Conservation (phyloP, 2,888 invertebrate species). For the Tiliacea aurago region DNA sequence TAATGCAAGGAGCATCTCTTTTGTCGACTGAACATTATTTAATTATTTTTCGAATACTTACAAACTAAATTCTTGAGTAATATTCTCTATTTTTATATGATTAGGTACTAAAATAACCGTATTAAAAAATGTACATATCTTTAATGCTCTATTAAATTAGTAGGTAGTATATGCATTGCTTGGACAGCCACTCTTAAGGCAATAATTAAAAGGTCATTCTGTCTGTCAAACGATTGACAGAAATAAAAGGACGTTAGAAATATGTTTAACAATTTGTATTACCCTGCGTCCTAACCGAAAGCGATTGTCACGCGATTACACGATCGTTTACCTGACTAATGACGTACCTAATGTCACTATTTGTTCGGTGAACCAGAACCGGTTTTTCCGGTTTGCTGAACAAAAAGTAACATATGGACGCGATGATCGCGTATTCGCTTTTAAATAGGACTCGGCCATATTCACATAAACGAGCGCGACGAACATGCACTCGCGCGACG, state of each 20-base stretch:
- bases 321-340: background rate
- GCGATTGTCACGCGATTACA: background rate
- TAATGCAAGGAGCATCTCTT: background rate
- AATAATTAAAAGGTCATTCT: conserved; percentile 15
- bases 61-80: conserved; percentile 25
- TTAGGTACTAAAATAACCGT: conserved; percentile 22
- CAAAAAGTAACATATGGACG: too few species aligned
- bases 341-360: too few species aligned
- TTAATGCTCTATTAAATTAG: conserved; percentile 18
- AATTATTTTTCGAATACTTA: conserved; percentile 28
- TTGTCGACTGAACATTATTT: conserved; percentile 13
- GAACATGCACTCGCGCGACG: background rate
- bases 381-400: too few species aligned
- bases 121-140: conserved; percentile 42
- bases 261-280: background rate
- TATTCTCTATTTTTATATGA: conserved; percentile 36
- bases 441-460: too few species aligned
- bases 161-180: background rate
- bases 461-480: too few species aligned
- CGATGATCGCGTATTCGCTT: background rate
- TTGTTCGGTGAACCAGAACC: too few species aligned
- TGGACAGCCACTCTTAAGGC: conserved; percentile 4
- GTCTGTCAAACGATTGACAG: background rate
- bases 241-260: background rate
- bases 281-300: background rate